These are phyloP conservation scores for Bos javanicus DNA, from an alignment of 2,113 vertebrate species.

Conservation along the genomic window DNA sequence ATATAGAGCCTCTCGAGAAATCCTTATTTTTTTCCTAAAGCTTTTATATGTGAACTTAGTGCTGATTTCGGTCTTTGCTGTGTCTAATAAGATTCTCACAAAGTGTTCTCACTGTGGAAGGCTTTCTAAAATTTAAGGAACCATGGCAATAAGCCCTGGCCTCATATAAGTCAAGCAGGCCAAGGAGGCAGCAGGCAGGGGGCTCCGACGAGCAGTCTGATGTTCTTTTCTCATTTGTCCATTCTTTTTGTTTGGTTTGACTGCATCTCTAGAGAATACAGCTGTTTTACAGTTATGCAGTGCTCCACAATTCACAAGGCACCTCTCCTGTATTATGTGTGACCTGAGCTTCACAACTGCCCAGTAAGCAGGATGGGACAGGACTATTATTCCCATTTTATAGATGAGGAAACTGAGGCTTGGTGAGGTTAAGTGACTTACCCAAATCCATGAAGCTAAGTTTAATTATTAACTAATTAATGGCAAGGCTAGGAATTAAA, in stretches of 20 bases:
- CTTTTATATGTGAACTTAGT: constrained; percentile 67
- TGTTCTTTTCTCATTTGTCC: background rate
- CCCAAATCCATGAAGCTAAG: background rate
- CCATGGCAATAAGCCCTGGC: constrained; percentile 36
- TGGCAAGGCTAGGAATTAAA: background rate
- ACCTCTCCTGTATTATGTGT: background rate
- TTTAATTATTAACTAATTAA: background rate
- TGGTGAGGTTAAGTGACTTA: background rate
- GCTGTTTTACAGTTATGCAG: background rate
- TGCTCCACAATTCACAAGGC: background rate
- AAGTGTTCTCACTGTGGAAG: constrained; percentile 57
- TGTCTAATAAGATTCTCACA: constrained; percentile 64
- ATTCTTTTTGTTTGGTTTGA: background rate
- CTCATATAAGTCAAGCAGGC: constrained; percentile 34
- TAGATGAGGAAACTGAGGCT: background rate
- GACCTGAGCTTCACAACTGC: background rate
- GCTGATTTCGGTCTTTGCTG: constrained; percentile 69
- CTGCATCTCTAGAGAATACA: background rate
- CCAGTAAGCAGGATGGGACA: background rate
- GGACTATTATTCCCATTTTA: background rate
- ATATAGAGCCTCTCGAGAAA: constrained; percentile 65
- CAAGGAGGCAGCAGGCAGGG: background rate
- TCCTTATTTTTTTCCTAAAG: constrained; percentile 62
- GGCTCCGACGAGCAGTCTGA: background rate
- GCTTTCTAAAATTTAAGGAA: constrained; percentile 52